Conservation (phyloP, 2,888 invertebrate species). For the Anorthoa munda region DNA sequence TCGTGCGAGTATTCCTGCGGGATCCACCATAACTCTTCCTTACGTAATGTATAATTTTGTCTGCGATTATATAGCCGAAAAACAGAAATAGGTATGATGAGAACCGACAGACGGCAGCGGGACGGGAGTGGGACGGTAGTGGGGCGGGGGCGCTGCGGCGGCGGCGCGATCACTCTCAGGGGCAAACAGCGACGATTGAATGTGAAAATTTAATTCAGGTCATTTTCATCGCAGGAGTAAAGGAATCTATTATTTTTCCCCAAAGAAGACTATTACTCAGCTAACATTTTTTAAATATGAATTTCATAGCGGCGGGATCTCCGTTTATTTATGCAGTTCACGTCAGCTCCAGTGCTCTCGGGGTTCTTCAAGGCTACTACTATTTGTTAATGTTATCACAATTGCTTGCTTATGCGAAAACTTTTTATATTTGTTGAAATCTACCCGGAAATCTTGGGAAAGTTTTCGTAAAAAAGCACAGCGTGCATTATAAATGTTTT, state of each 20-base stretch:
- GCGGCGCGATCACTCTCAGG: slow-evolving; percentile 83
- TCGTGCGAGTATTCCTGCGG: slow-evolving; percentile 18
- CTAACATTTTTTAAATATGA: slow-evolving; percentile 77
- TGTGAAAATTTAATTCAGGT: slow-evolving; percentile 90
- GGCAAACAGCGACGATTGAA: slow-evolving; percentile 88
- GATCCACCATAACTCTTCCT: slow-evolving; percentile 41
- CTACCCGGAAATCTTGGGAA: slow-evolving; percentile 60
- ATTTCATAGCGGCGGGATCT: slow-evolving; percentile 60
- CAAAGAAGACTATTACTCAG: slow-evolving; percentile 81
- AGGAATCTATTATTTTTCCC: slow-evolving; percentile 86
- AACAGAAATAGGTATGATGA: slow-evolving; percentile 79
- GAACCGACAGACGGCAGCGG: slow-evolving; percentile 72
- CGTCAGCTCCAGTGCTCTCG: slow-evolving; percentile 56
- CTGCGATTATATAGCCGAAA: slow-evolving; percentile 63
- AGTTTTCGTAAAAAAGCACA: slow-evolving; percentile 42
- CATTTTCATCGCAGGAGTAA: slow-evolving; percentile 84
- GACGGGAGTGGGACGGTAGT: slow-evolving; percentile 56
- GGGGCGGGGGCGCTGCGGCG: slow-evolving; percentile 66
- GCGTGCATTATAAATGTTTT: slow-evolving; percentile 26
- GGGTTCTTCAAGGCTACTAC: slow-evolving; percentile 47
- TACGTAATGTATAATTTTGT: slow-evolving; percentile 55
- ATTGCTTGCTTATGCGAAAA: slow-evolving; percentile 69
- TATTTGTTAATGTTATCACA: slow-evolving; percentile 70
- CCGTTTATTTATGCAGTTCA: slow-evolving; percentile 72
- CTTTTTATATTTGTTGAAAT: slow-evolving; percentile 66